These are phyloP conservation scores for Ciconia boyciana DNA, from an alignment of 2,113 vertebrate species.

Conservation along the genomic window DNA sequence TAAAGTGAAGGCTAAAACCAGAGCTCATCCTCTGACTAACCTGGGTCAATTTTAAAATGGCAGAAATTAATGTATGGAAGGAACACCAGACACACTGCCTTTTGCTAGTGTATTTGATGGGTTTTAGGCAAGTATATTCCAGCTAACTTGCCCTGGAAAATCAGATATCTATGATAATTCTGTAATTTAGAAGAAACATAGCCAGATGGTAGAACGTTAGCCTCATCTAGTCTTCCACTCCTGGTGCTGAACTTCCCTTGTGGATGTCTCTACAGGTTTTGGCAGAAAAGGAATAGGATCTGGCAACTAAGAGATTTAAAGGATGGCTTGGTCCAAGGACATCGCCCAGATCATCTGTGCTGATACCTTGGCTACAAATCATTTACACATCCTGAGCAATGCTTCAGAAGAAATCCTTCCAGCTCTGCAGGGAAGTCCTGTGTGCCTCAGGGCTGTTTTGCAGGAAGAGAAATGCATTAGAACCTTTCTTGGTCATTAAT, in stretches of 20 bases:
- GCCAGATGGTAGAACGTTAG: neutral
- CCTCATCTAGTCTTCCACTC: neutral
- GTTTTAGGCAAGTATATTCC: neutral
- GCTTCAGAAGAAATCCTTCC: neutral
- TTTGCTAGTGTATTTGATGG: neutral
- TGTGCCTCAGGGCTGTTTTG: neutral
- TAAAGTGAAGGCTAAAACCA: neutral
- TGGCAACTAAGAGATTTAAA: neutral
- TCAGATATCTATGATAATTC: neutral
- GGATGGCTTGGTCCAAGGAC: neutral
- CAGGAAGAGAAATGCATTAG: neutral
- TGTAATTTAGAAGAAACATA: neutral
- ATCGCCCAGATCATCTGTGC: neutral
- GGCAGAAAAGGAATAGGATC: neutral
- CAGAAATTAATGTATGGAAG: neutral
- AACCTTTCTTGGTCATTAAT: neutral
- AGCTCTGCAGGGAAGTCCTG: neutral
- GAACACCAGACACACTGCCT: neutral
- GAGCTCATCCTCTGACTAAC: neutral
- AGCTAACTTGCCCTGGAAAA: neutral
- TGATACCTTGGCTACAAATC: neutral
- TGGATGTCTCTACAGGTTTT: neutral
- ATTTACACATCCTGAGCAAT: neutral
- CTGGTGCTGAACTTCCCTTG: neutral
- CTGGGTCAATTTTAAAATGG: neutral